A percentile compares a stretch with the other conserved stretches of the same genome.
phyloP scores from a whole-genome alignment of 1,140 invertebrate genomes.

The Lordiphosa clarofinis region DNA sequence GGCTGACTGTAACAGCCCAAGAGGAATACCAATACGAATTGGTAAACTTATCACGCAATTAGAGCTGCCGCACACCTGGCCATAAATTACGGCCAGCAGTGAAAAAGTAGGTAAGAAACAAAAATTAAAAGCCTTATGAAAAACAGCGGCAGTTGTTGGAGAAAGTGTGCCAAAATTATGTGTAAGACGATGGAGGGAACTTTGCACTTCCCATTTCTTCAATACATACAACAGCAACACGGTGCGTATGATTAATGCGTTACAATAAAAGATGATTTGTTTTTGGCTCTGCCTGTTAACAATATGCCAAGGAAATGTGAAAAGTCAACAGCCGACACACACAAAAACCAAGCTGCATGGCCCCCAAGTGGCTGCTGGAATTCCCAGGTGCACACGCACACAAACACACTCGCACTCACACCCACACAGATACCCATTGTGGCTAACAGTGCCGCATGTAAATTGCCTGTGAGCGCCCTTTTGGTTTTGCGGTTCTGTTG shows the following conservation, averaged over 20 bases:
- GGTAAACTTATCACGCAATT: constrained; percentile 74
- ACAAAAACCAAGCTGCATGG: constrained; percentile 42
- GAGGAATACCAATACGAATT: constrained; percentile 42
- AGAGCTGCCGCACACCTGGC: constrained; percentile 53
- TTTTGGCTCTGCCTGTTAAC: constrained; percentile 39
- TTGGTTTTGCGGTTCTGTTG: constrained; percentile 47
- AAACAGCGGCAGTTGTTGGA: background rate
- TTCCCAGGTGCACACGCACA: constrained; percentile 42
- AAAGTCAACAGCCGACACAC: constrained; percentile 63
- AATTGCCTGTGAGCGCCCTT: constrained; percentile 56
- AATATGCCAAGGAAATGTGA: constrained; percentile 38
- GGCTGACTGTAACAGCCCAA: constrained; percentile 15
- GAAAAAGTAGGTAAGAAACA: constrained; percentile 47
- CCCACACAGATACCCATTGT: constrained; percentile 25
- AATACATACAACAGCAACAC: constrained; percentile 30
- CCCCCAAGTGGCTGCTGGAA: constrained; percentile 30
- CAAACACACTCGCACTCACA: constrained; percentile 20
- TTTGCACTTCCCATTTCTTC: constrained; percentile 46
- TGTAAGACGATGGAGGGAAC: constrained; percentile 26
- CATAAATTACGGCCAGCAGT: constrained; percentile 53
- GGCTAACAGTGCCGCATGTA: constrained; percentile 55
- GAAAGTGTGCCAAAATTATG: constrained; percentile 42
- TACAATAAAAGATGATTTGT: constrained; percentile 76
- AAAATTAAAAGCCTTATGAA: constrained; percentile 35
- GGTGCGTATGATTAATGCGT: constrained; percentile 66